phyloP scores from a whole-genome alignment of 1,140 invertebrate species.

The Drosophila guanche region DNA sequence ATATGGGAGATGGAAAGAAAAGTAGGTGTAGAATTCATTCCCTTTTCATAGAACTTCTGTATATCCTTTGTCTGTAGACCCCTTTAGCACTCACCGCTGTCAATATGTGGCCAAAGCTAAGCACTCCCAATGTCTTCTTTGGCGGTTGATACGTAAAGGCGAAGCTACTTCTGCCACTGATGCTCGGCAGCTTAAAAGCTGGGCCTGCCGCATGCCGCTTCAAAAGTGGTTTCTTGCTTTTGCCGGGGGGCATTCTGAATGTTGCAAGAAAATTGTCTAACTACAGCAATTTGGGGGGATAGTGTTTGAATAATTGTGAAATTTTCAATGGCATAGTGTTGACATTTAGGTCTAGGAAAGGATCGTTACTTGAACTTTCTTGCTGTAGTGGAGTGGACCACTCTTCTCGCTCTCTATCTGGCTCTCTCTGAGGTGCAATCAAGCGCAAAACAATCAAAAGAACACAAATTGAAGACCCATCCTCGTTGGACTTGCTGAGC shows the following conservation, averaged over 20 bases:
- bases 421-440: not conserved
- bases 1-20: too few species aligned
- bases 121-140: slow-evolving; percentile 15
- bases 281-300: not conserved
- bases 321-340: slow-evolving; percentile 17
- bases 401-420: slow-evolving; percentile 8
- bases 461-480: slow-evolving; percentile 10
- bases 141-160: slow-evolving; percentile 11
- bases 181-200: slow-evolving; percentile 11
- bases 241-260: slow-evolving; percentile 5
- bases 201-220: too few species aligned
- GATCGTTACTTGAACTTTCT: too few species aligned
- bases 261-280: not conserved
- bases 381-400: slow-evolving; percentile 2
- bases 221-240: slow-evolving; percentile 19
- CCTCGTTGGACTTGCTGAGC: slow-evolving; percentile 7
- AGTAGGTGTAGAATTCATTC: too few species aligned
- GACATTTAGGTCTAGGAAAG: slow-evolving; percentile 5
- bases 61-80: not conserved
- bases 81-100: slow-evolving; percentile 22
- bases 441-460: slow-evolving; percentile 24
- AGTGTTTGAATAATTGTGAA: not conserved
- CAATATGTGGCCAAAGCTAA: slow-evolving; percentile 30
- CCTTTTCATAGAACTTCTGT: not conserved
- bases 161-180: slow-evolving; percentile 35